Percentiles rank a stretch among this genome's conserved stretches.
Evolutionary conservation across 37 sponge, comb jelly and placozoan genomes (phyloP).

Genomic region (Chondrilla cf. caribensis): DNA sequence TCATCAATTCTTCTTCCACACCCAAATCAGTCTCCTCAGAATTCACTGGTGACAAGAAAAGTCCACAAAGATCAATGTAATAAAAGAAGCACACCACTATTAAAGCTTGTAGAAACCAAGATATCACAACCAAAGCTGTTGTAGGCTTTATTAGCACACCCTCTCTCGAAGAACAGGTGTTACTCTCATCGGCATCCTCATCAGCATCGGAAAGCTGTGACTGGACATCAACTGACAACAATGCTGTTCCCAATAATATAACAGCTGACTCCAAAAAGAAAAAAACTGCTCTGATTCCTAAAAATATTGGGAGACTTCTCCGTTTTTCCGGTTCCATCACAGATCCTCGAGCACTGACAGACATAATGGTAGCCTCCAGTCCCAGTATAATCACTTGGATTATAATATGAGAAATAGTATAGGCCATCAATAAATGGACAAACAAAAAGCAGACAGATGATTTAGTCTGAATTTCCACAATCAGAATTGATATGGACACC

Average conservation of each 20-base stretch:
- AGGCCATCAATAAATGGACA: too few relatives aligned
- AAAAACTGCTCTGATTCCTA: not conserved
- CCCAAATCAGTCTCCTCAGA: not conserved
- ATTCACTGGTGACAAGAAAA: not conserved
- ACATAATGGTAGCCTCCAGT: conserved; percentile 10
- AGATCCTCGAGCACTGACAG: not conserved
- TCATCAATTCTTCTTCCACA: not conserved
- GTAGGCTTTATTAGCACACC: not conserved
- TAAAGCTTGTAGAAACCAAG: not conserved
- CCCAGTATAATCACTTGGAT: not conserved
- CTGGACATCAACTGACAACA: not conserved
- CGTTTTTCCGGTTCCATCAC: not conserved
- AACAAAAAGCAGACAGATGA: too few relatives aligned
- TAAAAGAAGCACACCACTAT: not conserved
- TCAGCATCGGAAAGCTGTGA: too few relatives aligned
- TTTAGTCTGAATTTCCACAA: too few relatives aligned
- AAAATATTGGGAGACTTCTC: not conserved
- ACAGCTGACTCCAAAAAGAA: not conserved
- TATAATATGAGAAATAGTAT: not conserved
- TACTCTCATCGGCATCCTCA: too few relatives aligned
- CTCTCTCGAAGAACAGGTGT: not conserved
- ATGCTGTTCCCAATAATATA: not conserved
- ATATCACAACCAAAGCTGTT: not conserved
- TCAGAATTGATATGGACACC: too few relatives aligned
- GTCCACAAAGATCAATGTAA: conserved; percentile 11